Base-by-base conservation (phyloP, 2,113 vertebrate genomes). In the Gymnogyps californianus region DNA sequence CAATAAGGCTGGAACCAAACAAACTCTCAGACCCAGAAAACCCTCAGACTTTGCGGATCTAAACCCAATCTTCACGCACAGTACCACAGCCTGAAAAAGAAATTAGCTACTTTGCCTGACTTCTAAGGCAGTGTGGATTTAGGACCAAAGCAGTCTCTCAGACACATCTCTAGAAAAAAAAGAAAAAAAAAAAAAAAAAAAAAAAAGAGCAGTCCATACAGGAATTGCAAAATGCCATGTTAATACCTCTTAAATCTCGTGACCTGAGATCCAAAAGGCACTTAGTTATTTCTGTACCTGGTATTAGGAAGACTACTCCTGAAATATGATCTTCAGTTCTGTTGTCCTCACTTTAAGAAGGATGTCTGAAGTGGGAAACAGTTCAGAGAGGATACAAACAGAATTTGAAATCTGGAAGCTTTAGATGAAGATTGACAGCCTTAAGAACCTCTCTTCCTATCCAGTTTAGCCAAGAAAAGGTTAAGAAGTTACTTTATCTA, bases 401-500 rank as follows among this genome's bases (percentile, higher is more conserved):
- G 29, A 83, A 91, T 75, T 8, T 67, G 52, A 85, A 91, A 95
- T 64, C 38, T 89, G 21, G 32, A 94, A 86, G 54, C 54, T 83
- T 52, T 79, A 90, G n/a, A 80, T 57, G 36, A 92, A 83, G 59
- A 90, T 1, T 75, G 85, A 89, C 76, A 92, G 76, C 42, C 21
- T 78, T 51, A 79, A 91, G 67, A 95, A 91, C 36, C 51, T 88
- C 78, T 89, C 46, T 40, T 89, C n/a, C 59, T 83, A 74, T 7
- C 9, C 67, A 78, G 59, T 94, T 95, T 55, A 95, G 81, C 29
- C 70, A 90, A 88, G 87, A 95, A 96, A 83, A 96, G 95, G 89
- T 97, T 97, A 96, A 96, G 78, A 92, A 84, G 42, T 80, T 10
- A 93, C 57, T 94, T 87, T 90, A 75, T 81, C 81, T 91, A 95